Evolutionary conservation across 2,888 invertebrate genomes (phyloP), one percentile per base, ranked within the genome.

Genomic region (Sinopyrophorus schimmeli): DNA sequence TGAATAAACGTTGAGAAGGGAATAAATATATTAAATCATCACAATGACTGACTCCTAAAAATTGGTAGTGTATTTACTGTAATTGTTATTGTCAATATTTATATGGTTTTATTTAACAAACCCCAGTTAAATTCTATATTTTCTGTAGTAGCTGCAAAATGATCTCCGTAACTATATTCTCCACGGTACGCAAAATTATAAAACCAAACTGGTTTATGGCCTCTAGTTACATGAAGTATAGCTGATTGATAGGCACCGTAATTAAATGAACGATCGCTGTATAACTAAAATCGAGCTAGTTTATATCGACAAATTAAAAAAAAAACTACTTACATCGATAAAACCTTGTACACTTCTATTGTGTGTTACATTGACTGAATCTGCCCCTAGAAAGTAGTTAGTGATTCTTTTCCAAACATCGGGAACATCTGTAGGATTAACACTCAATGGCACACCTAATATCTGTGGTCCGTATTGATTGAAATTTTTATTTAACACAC

Each of bases 1-100:
- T 64, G 58, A 77, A 77, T 1, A 77, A 31, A 16, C 65, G 47
- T 0, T 77, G 74, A 20, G 75, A 70, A 23, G 71, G 72, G 53
- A 79, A 77, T 3, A 78, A 62, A 55, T 79, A 79, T 27, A 78
- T 66, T 10, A 80, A 59, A 58, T 80, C 79, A 60, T 80, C 80
- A 53, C 77, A 77, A 58, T 80, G 80, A 0, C 75, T 73, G 0
- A 74, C 73, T 23, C 69, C 72, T 71, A 39, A 27, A 65, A 63
- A 38, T 43, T 24, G 3, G 10, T 9, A 26, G 12, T n/a, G 6
- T 16, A 3, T 16, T 10, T 11, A n/a, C 6, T 10, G 5, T 11
- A 9, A 7, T 9, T 11, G 9, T 17, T 5, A 6, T 12, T 12
- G 11, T 12, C 5, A 28, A 20, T 41, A 46, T 35, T 55, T 59